These are phyloP conservation scores for Dendrocincla fuliginosa DNA, from an alignment of 2,797 vertebrate genomes.

Conservation along the genomic window DNA sequence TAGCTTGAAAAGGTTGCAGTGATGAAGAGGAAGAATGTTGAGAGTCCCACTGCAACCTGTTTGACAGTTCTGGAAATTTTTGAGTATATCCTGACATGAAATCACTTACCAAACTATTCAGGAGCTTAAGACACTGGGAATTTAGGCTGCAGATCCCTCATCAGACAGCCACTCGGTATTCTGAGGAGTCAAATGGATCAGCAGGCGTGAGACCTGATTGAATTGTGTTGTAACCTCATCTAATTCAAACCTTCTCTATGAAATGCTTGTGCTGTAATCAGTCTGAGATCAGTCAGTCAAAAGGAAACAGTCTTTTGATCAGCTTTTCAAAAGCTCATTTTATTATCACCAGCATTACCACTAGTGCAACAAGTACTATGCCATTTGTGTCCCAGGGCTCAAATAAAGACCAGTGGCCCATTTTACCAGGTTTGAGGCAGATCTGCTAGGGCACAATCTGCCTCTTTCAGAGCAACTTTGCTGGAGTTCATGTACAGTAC, in stretches of 20 bases:
- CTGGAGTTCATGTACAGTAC: slow-evolving; percentile 1
- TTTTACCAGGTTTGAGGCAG: not conserved
- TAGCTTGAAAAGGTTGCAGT: not conserved
- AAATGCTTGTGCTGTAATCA: not conserved
- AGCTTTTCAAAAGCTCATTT: not conserved
- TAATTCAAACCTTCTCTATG: slow-evolving; percentile 11
- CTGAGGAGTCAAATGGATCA: not conserved
- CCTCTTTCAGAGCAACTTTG: slow-evolving; percentile 29
- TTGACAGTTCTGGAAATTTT: not conserved
- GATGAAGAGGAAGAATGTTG: not conserved
- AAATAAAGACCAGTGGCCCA: not conserved
- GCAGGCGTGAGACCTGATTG: not conserved
- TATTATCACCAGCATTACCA: not conserved
- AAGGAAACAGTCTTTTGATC: slow-evolving; percentile 4
- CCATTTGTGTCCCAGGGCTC: not conserved
- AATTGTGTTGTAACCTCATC: slow-evolving; percentile 3
- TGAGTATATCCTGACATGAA: not conserved
- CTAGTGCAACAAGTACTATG: not conserved
- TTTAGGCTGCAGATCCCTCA: not conserved
- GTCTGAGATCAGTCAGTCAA: not conserved
- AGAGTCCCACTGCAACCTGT: not conserved
- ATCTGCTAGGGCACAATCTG: not conserved
- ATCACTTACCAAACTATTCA: not conserved
- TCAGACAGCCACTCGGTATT: not conserved
- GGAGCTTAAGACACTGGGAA: not conserved